A percentile compares a stretch with the other conserved stretches of the same genome.
phyloP scores from a whole-genome alignment of 2,113 vertebrate genomes.

The Numida meleagris region DNA sequence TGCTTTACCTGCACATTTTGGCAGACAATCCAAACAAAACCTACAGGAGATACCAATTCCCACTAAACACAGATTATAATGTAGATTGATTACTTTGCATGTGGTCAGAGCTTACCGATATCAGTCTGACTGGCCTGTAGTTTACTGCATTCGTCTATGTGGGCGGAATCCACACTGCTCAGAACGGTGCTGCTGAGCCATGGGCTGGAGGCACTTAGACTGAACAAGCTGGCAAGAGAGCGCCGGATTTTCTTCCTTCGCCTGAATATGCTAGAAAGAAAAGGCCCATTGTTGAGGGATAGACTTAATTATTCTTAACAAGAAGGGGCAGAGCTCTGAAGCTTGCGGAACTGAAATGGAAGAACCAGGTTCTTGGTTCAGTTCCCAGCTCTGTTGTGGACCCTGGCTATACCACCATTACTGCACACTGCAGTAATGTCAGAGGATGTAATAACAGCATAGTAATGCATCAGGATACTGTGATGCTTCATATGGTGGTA shows the following conservation, averaged over 20 bases:
- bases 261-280: slow-evolving; percentile 79
- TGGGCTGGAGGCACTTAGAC: slow-evolving; percentile 74
- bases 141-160: neutral
- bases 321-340: neutral
- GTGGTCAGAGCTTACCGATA: slow-evolving; percentile 1
- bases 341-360: neutral
- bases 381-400: neutral
- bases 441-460: neutral
- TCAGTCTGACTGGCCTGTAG: neutral
- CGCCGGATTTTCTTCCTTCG: slow-evolving; percentile 72
- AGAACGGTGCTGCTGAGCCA: slow-evolving; percentile 80
- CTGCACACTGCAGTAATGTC: neutral
- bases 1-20: neutral
- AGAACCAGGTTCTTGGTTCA: neutral
- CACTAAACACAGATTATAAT: neutral
- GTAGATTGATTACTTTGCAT: neutral
- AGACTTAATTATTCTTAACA: neutral
- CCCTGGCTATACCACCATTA: neutral
- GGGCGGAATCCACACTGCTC: slow-evolving; percentile 28
- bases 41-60: neutral
- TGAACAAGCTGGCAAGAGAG: slow-evolving; percentile 79
- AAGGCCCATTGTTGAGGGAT: neutral
- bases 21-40: neutral
- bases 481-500: neutral
- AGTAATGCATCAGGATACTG: too few species aligned